Evolutionary conservation across 2,797 vertebrate species (phyloP).

Genomic region (Esox lucius): DNA sequence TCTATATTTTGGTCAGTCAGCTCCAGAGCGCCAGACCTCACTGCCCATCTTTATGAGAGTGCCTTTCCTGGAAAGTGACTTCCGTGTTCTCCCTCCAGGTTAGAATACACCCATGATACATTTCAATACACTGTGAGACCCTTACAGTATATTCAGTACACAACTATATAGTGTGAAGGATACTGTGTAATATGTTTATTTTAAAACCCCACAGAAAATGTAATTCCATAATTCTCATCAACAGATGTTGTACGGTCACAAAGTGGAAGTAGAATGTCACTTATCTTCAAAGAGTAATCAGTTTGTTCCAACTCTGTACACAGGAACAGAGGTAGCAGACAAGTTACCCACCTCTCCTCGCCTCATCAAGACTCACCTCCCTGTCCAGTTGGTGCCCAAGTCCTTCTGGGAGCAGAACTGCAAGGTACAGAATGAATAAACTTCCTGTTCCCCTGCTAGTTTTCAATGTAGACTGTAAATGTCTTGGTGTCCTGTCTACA

Average conservation of each 20-base stretch:
- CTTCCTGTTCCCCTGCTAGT: neutral
- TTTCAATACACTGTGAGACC: neutral
- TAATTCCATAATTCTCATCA: too few relatives aligned
- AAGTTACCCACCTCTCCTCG: constrained; percentile 58
- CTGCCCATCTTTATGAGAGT: constrained; percentile 23
- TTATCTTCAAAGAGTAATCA: neutral
- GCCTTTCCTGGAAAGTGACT: constrained; percentile 20
- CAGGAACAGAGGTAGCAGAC: constrained; percentile 12
- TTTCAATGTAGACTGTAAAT: neutral
- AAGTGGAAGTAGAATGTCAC: neutral
- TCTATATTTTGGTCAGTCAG: constrained; percentile 25
- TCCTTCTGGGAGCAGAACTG: constrained; percentile 73
- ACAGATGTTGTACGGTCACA: too few relatives aligned
- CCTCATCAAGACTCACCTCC: constrained; percentile 75
- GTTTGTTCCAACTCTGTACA: neutral
- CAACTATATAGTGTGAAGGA: too few relatives aligned
- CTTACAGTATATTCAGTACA: too few relatives aligned
- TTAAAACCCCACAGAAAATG: too few relatives aligned
- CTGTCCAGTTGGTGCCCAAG: constrained; percentile 70
- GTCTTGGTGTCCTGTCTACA: too few relatives aligned
- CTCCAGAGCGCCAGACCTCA: constrained; percentile 13
- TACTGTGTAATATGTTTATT: neutral
- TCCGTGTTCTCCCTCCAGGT: constrained; percentile 7
- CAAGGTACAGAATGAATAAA: constrained; percentile 51
- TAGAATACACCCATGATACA: neutral